Evolutionary conservation across 2,113 vertebrate genomes (phyloP), one percentile per base, ranked within the genome.

Genomic region (Ciconia stormi): DNA sequence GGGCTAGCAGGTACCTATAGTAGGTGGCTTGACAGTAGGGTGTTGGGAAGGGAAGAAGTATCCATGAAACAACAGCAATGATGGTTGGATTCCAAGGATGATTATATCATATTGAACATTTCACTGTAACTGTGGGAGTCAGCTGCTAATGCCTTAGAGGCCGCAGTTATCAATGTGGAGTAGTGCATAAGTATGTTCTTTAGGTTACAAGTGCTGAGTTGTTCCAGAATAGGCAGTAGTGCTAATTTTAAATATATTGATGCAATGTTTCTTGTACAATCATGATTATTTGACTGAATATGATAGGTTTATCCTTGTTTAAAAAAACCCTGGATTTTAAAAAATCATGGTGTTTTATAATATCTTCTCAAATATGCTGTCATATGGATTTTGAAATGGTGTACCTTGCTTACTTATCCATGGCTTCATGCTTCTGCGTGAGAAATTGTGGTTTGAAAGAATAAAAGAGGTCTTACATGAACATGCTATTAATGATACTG

Each of bases 61-160:
- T 42, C 38, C 26, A 20, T 29, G 15, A 63, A 69, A 63, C 72
- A 59, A 16, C 0, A 1, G 6, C 23, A 55, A 11, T 0, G 0
- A 17, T 62, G 29, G 2, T 17, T 12, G 26, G 55, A 29, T 25
- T 47, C 15, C 18, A 25, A 25, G 18, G 53, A 6, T 47, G 23
- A n/a, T 50, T 13, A 16, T 20, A 6, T 52, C 7, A 3, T 30
- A 42, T 7, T n/a, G 40, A 42, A 71, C 11, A 11, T n/a, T 78
- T 9, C 11, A 3, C 16, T 36, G 21, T 25, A 76, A 46, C 40
- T 49, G 27, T 26, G 21, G 34, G 47, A 49, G 12, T 66, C 53
- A 50, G 16, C 47, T 38, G 23, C n/a, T 61, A 25, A 30, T 22
- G 32, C 62, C 23, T 56, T 9, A 40, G 20, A 27, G 32, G 12